Base-by-base conservation (phyloP, 2,888 invertebrate genomes). In the Tigriopus californicus region DNA sequence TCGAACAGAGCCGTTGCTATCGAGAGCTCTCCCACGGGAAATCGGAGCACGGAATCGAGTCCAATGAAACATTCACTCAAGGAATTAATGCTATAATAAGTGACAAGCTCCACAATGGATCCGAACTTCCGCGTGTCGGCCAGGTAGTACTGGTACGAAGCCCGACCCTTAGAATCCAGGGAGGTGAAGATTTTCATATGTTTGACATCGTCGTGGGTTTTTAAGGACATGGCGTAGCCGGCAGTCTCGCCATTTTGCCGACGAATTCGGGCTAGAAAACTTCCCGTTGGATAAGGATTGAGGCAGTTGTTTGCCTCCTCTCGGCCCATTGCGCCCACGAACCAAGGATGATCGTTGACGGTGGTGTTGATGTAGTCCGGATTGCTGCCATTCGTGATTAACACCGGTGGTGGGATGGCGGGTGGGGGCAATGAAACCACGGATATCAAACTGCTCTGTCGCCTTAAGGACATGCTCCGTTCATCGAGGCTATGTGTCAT, bases 151-250 rank as follows among this genome's bases (percentile, higher is more conserved):
- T 49, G 20, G 5, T 49, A 24, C 11, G 24, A 11, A 13, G 18
- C 51, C 5, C 51, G 13, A 22, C 20, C 53, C 5, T 20, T 48
- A 6, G 15, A 12, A 58, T 61, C 61, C 11, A 58, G 55, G 11
- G 60, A 58, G 8, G 56, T 47, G 20, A 60, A 58, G n/a, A 64
- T 60, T 15, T 62, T 58, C 64, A 64, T 64, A 51, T 64, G 64
- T 56, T 64, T 64, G 58, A 63, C 63, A 18, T 62, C 64, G 12
- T 58, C 60, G 15, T 48, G 47, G 8, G 63, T 63, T 47, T 63
- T 64, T 59, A 40, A 22, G 33, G 48, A 33, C 24, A 58, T 15
- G 12, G 58, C 58, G 33, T 48, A 49, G 24, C 58, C 58, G 13
- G 18, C 55, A 8, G 33, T 33, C 33, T 33, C 33, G 33, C 33